A percentile compares a stretch with the other conserved stretches of the same genome.
Conservation (phyloP, 2,113 vertebrate species). For the Rhea americana region DNA sequence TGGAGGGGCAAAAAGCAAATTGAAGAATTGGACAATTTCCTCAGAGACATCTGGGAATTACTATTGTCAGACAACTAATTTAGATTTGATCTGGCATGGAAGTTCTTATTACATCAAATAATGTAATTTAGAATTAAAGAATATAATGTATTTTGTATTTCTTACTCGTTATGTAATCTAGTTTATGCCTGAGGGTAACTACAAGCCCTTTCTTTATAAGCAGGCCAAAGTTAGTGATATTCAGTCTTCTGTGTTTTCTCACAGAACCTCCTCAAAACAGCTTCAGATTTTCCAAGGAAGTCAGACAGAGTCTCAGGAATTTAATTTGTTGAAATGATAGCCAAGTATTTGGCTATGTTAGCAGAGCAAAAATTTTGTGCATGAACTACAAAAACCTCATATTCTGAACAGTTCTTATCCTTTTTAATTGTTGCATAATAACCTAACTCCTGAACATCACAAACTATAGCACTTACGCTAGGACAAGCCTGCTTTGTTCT, state of each 20-base stretch:
- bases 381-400: not conserved
- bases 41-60: conserved; percentile 45
- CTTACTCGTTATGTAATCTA: conserved; percentile 45
- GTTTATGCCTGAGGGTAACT: conserved; percentile 45
- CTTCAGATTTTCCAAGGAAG: conserved; percentile 36
- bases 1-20: not conserved
- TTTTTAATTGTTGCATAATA: not conserved
- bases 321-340: conserved; percentile 14
- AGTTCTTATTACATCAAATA: conserved; percentile 64
- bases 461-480: not conserved
- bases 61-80: conserved; percentile 57
- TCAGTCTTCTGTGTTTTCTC: conserved; percentile 9
- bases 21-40: conserved; percentile 62
- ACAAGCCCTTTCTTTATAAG: conserved; percentile 4
- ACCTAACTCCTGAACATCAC: not conserved
- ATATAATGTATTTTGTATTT: conserved; percentile 64
- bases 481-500: not conserved
- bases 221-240: not conserved
- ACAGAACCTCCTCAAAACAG: conserved; percentile 29
- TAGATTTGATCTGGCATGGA: conserved; percentile 56
- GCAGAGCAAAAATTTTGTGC: not conserved
- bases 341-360: not conserved
- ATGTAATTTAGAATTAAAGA: conserved; percentile 61
- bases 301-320: conserved; percentile 28
- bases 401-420: conserved; percentile 3